Evolutionary conservation across 2,113 vertebrate genomes (phyloP).

Genomic region (Sula dactylatra): DNA sequence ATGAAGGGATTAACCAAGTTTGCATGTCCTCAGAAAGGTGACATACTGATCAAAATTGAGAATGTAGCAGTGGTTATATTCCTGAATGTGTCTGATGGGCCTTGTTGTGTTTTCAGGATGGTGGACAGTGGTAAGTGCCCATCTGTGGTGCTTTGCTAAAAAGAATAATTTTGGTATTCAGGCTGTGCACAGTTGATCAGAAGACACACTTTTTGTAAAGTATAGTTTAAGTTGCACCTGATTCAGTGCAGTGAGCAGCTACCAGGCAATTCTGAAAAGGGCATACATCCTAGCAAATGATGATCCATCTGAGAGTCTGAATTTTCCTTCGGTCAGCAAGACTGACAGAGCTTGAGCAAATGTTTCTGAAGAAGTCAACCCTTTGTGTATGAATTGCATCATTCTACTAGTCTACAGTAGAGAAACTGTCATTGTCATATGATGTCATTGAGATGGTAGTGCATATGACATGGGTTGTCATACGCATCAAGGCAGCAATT

Average conservation of each 20-base stretch:
- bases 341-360: not conserved
- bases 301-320: not conserved
- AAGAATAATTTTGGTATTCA: not conserved
- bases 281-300: not conserved
- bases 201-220: not conserved
- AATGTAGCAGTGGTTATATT: not conserved
- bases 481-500: not conserved
- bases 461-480: not conserved
- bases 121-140: not conserved
- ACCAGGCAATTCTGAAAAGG: not conserved
- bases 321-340: not conserved
- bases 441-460: not conserved
- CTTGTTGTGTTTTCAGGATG: not conserved
- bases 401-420: not conserved
- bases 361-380: not conserved
- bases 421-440: not conserved
- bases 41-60: accelerated
- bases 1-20: not conserved
- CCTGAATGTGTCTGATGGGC: not conserved
- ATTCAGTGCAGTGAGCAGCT: not conserved
- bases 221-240: not conserved
- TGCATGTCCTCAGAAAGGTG: not conserved
- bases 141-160: not conserved
- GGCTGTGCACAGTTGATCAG: not conserved
- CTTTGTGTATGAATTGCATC: not conserved